Percentiles rank a stretch among this genome's conserved stretches.
phyloP scores from a whole-genome alignment of 2,888 invertebrate genomes.

The Drosophila vallismaia region DNA sequence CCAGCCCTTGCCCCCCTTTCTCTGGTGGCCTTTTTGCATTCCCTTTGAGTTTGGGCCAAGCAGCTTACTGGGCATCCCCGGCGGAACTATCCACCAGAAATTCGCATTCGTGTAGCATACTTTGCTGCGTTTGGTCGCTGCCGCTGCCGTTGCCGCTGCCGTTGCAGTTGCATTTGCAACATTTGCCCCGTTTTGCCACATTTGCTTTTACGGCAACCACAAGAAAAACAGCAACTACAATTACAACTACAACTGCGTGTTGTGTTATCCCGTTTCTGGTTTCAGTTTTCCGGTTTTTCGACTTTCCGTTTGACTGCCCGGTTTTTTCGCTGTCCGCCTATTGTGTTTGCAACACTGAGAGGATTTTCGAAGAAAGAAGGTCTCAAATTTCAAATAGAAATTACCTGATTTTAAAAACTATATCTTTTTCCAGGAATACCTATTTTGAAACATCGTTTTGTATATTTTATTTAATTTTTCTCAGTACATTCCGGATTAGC shows the following conservation, averaged over 20 bases:
- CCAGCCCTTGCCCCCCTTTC: neutral
- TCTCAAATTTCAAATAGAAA: neutral
- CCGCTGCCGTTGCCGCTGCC: neutral
- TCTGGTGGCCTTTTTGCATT: neutral
- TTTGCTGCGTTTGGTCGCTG: constrained; percentile 44
- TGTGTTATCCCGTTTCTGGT: constrained; percentile 43
- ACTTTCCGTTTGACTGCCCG: constrained; percentile 31
- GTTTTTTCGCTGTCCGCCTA: constrained; percentile 17
- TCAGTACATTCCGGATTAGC: constrained; percentile 8
- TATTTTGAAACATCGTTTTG: too few species aligned
- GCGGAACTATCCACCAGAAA: constrained; percentile 1
- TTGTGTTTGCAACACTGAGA: constrained; percentile 9
- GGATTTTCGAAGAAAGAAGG: neutral
- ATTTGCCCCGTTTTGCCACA: neutral
- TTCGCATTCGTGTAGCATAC: constrained; percentile 56
- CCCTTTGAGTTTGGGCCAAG: constrained; percentile 23
- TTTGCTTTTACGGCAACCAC: neutral
- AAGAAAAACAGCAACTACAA: neutral
- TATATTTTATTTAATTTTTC: neutral
- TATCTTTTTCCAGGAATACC: too few species aligned
- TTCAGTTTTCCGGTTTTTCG: constrained; percentile 8
- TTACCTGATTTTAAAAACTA: neutral
- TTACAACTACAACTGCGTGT: constrained; percentile 15
- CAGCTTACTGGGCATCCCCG: constrained; percentile 19
- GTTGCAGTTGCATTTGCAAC: constrained; percentile 10